These are phyloP conservation scores for Drosophila asahinai DNA, from an alignment of 1,140 invertebrate genomes.

Conservation along the genomic window DNA sequence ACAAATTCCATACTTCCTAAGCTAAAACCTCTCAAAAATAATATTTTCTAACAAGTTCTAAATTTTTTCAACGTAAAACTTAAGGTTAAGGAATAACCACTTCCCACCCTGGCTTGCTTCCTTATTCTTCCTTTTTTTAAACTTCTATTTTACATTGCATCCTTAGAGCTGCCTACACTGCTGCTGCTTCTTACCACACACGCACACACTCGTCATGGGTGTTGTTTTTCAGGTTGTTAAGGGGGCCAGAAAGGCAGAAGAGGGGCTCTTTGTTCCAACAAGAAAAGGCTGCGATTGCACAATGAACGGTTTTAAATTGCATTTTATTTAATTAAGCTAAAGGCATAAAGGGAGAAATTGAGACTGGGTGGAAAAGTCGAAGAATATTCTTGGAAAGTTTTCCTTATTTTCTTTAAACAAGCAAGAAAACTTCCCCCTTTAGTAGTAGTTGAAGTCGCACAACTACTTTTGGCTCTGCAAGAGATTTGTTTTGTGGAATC, in stretches of 20 bases:
- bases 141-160: constrained; percentile 54
- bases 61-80: neutral
- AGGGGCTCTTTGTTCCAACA: constrained; percentile 20
- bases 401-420: constrained; percentile 41
- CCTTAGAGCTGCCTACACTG: constrained; percentile 52
- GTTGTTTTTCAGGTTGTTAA: constrained; percentile 67
- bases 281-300: constrained; percentile 53
- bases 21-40: neutral
- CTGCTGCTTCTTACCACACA: constrained; percentile 16
- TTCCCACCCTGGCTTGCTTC: constrained; percentile 12
- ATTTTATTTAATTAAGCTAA: constrained; percentile 74
- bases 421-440: constrained; percentile 13
- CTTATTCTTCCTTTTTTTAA: neutral
- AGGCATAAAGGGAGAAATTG: constrained; percentile 47
- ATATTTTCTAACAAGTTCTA: neutral
- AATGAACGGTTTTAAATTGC: constrained; percentile 74
- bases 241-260: constrained; percentile 14
- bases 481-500: constrained; percentile 47
- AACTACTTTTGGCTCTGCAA: constrained; percentile 22
- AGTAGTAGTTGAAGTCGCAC: constrained; percentile 3
- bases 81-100: constrained; percentile 43
- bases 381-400: constrained; percentile 33
- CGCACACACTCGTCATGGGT: constrained; percentile 43
- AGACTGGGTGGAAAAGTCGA: constrained; percentile 11
- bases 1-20: too few relatives aligned